Evolutionary conservation across 2,797 vertebrate species (phyloP).

Genomic region (Sciaenops ocellatus): DNA sequence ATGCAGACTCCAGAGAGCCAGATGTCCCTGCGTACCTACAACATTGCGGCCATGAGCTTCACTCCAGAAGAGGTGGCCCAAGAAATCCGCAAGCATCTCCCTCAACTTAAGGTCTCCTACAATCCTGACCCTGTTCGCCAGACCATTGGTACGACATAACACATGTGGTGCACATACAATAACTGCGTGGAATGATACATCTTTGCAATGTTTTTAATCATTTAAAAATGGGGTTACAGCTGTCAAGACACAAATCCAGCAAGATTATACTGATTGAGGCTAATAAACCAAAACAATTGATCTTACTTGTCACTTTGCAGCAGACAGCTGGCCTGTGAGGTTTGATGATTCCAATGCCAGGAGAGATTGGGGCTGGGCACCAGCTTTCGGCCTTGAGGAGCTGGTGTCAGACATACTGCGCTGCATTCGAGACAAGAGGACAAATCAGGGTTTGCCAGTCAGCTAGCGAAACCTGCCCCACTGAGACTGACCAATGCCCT

Average conservation of each 20-base stretch:
- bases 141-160: constrained; percentile 80
- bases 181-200: neutral
- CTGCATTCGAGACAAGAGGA: constrained; percentile 77
- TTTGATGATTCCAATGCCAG: constrained; percentile 87
- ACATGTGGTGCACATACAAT: neutral
- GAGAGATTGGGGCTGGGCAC: constrained; percentile 86
- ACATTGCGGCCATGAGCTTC: constrained; percentile 88
- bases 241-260: neutral
- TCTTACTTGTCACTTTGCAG: constrained; percentile 66
- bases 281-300: neutral
- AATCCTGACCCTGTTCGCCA: constrained; percentile 85
- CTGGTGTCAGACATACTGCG: constrained; percentile 85
- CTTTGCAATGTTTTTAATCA: neutral
- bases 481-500: constrained; percentile 37
- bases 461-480: constrained; percentile 73
- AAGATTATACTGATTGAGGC: neutral
- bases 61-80: constrained; percentile 85
- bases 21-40: constrained; percentile 87
- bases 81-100: constrained; percentile 86
- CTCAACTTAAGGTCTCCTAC: constrained; percentile 85
- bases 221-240: neutral
- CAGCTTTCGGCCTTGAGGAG: constrained; percentile 78
- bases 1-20: constrained; percentile 84
- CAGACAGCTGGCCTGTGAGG: constrained; percentile 88
- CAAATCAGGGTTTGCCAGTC: constrained; percentile 71